Conservation (phyloP, 2,113 vertebrate species). For the Mesembrinibis cayennensis region DNA sequence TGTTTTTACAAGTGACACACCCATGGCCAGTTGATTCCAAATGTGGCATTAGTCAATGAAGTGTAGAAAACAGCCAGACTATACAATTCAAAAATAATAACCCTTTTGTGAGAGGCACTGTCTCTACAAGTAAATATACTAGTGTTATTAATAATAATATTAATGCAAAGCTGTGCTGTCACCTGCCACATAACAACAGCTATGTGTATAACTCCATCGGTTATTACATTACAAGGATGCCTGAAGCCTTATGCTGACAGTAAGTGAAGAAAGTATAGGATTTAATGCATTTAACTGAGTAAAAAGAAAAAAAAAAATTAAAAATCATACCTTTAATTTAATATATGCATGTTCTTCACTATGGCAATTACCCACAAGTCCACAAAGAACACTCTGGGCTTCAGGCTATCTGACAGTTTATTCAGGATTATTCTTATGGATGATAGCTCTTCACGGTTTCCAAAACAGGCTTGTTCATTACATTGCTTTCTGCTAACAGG, state of each 20-base stretch:
- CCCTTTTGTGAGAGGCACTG: neutral
- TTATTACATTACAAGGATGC: slow-evolving; percentile 62
- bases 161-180: slow-evolving; percentile 3
- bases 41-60: neutral
- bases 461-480: slow-evolving; percentile 32
- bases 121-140: neutral
- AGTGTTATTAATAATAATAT: neutral
- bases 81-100: neutral
- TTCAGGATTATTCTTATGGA: slow-evolving; percentile 37
- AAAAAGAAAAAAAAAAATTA: neutral
- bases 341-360: slow-evolving; percentile 64
- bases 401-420: slow-evolving; percentile 44
- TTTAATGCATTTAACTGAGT: slow-evolving; percentile 61
- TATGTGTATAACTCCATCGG: neutral
- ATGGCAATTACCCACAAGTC: slow-evolving; percentile 51
- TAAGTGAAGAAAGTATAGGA: slow-evolving; percentile 36
- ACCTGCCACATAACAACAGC: neutral
- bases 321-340: slow-evolving; percentile 69
- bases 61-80: neutral
- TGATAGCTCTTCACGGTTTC: slow-evolving; percentile 26
- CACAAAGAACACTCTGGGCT: slow-evolving; percentile 59
- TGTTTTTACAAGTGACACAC: neutral
- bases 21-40: neutral
- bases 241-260: slow-evolving; percentile 61
- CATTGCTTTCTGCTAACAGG: slow-evolving; percentile 38